A percentile compares a stretch with the other conserved stretches of the same genome.
phyloP scores from a whole-genome alignment of 2,797 vertebrate genomes.

The Dromococcyx pavoninus region DNA sequence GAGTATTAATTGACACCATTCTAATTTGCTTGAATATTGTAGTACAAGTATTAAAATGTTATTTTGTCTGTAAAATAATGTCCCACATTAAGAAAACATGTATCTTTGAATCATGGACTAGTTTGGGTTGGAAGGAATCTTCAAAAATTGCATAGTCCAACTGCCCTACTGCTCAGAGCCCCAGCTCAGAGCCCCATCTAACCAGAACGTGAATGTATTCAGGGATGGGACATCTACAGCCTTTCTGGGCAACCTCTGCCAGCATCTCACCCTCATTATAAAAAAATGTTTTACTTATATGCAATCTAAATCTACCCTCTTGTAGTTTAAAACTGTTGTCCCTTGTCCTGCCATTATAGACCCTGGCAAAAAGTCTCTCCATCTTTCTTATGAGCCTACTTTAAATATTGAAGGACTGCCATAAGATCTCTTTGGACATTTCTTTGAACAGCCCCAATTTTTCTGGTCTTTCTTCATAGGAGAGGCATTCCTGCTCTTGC shows the following conservation, averaged over 20 bases:
- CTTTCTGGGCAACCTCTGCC: neutral
- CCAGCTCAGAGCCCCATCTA: neutral
- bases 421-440: neutral
- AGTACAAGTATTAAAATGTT: neutral
- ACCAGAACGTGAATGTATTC: neutral
- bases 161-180: too few relatives aligned
- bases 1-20: neutral
- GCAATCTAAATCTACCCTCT: too few relatives aligned
- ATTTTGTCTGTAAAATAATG: neutral
- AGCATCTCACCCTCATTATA: too few relatives aligned
- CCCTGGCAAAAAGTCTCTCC: neutral
- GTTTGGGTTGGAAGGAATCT: neutral
- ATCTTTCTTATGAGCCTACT: neutral
- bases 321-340: too few relatives aligned
- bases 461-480: neutral
- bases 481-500: neutral
- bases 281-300: neutral
- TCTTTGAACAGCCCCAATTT: neutral
- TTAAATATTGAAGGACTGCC: neutral
- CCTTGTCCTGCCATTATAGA: too few relatives aligned
- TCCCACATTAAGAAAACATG: neutral
- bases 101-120: neutral
- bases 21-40: neutral
- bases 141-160: neutral
- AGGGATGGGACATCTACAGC: neutral